Conservation (phyloP, 2,888 invertebrate species). For the Lacanobia wlatinum region DNA sequence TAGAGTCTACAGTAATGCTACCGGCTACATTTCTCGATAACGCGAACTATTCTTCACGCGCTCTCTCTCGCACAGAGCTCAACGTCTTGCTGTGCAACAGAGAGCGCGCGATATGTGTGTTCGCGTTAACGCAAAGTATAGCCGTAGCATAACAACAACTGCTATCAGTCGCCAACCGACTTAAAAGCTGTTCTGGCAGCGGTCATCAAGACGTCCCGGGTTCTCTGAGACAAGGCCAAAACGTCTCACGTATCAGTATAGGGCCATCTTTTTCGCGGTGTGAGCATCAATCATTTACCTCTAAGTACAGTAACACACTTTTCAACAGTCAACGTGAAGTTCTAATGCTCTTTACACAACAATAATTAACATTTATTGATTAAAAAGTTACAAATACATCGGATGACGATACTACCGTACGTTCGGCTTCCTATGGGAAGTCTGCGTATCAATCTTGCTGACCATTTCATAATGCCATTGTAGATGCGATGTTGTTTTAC, state of each 20-base stretch:
- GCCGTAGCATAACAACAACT: too few relatives aligned
- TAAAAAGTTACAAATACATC: conserved; percentile 35
- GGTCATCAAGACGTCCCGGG: not conserved
- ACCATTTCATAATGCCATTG: not conserved
- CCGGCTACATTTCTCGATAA: too few relatives aligned
- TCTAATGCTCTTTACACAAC: conserved; percentile 28
- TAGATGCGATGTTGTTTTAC: not conserved
- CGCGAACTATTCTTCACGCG: too few relatives aligned
- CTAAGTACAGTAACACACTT: conserved; percentile 57
- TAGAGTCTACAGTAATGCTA: too few relatives aligned
- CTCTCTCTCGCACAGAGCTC: too few relatives aligned
- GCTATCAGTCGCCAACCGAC: too few relatives aligned
- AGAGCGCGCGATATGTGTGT: too few relatives aligned
- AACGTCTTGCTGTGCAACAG: too few relatives aligned
- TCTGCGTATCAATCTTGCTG: not conserved
- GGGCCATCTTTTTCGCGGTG: not conserved
- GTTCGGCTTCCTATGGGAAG: not conserved
- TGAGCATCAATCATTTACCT: conserved; percentile 34
- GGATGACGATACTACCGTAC: too few relatives aligned
- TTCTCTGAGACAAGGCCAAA: not conserved
- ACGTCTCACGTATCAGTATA: not conserved
- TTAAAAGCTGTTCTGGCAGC: not conserved
- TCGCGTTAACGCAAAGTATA: too few relatives aligned
- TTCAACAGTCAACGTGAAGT: conserved; percentile 39
- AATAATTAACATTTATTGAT: conserved; percentile 11